phyloP scores from a whole-genome alignment of 1,140 invertebrate genomes.

The Charaxes varanes region DNA sequence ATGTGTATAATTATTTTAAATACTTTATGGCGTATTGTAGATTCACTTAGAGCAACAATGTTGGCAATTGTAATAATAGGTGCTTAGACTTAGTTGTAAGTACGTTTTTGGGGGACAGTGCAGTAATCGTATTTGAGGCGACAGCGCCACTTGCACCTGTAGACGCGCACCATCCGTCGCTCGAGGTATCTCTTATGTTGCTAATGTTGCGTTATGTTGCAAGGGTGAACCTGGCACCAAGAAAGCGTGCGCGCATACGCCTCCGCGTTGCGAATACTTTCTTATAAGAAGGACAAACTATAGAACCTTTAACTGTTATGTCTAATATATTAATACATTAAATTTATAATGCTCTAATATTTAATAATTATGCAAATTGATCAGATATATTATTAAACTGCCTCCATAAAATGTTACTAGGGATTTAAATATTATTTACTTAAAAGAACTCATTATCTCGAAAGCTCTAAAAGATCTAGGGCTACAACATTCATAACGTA shows the following conservation, averaged over 20 bases:
- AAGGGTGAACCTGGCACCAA: neutral
- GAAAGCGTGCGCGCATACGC: neutral
- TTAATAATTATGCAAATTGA: too few species aligned
- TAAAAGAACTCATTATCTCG: too few species aligned
- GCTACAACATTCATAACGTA: too few species aligned
- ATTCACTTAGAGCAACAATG: constrained; percentile 3
- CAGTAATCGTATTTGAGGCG: neutral
- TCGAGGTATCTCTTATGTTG: neutral
- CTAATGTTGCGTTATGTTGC: neutral
- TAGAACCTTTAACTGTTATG: too few species aligned
- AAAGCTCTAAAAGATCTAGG: too few species aligned
- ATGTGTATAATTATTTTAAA: constrained; percentile 18
- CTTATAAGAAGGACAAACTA: too few species aligned
- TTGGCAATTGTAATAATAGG: constrained; percentile 2
- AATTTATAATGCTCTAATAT: too few species aligned
- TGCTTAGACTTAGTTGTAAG: neutral
- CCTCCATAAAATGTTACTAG: too few species aligned
- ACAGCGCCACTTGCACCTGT: constrained; percentile 6
- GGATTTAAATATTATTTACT: too few species aligned
- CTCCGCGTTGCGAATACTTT: neutral
- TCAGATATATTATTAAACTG: too few species aligned
- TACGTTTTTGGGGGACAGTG: neutral
- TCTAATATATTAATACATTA: too few species aligned
- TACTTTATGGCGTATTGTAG: constrained; percentile 4
- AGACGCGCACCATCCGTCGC: constrained; percentile 9